Conservation (phyloP, 2,797 vertebrate genomes). For the Erethizon dorsatum region DNA sequence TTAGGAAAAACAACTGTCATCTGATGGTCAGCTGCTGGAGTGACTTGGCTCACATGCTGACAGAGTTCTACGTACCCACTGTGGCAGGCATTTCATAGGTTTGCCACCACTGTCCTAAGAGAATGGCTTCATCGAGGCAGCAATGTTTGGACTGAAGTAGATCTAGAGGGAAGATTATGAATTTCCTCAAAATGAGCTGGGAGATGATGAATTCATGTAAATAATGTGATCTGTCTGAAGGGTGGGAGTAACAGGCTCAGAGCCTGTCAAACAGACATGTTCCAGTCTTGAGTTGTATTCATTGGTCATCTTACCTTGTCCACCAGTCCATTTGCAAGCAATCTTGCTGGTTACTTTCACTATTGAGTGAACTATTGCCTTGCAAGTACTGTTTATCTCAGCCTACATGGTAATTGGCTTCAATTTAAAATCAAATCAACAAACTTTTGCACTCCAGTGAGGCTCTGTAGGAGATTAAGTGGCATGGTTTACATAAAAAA, state of each 20-base stretch:
- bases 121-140: background rate
- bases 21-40: background rate
- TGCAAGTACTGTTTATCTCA: conserved; percentile 80
- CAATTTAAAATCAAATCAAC: conserved; percentile 81
- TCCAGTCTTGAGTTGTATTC: background rate
- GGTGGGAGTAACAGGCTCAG: background rate
- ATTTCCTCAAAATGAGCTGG: conserved; percentile 28
- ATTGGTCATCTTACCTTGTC: conserved; percentile 54
- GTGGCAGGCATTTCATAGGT: background rate
- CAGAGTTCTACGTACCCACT: background rate
- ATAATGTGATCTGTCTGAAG: background rate
- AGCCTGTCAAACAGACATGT: background rate
- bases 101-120: background rate
- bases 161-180: conserved; percentile 22
- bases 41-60: background rate
- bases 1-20: background rate
- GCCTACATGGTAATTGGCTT: conserved; percentile 75
- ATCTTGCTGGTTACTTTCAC: conserved; percentile 80
- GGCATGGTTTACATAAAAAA: conserved; percentile 77
- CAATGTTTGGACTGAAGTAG: conserved; percentile 39
- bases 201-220: background rate
- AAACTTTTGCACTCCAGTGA: conserved; percentile 73
- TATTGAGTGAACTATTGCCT: conserved; percentile 76
- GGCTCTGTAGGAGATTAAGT: conserved; percentile 73
- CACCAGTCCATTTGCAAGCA: conserved; percentile 45